Base-by-base conservation (phyloP, 1,140 invertebrate genomes). In the Brachystomella parvula region DNA sequence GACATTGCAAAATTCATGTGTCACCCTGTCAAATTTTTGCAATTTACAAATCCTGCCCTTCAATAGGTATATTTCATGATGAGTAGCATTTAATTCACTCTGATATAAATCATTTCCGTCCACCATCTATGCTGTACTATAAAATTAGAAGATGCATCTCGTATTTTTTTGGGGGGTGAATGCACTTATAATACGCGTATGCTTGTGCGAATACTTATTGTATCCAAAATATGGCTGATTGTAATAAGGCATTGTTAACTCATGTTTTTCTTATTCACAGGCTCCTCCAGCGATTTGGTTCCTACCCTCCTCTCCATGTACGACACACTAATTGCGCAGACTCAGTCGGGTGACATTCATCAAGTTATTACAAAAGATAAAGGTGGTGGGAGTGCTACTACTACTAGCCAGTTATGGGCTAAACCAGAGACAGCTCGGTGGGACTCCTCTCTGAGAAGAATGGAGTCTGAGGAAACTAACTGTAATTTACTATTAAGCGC, bases 251-350 rank as follows among this genome's bases (percentile, higher is more conserved):
- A 53, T 17, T 12, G 49, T 39, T 12, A 24, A 53, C 49, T 53
- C 35, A 35, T 62, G 49, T 72, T 67, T 72, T 60, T 74, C 73
- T 78, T 75, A 81, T 78, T 81, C 74, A 75, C 80, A 78, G 83
- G 81, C 67, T 83, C 83, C 62, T 83, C 85, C 17, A 75, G 78
- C 65, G 85, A 87, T 73, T 78, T 87, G 76, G 82, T 85, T 63
- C 83, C 85, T 26, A 83, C 84, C 59, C 74, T 87, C 47, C 76
- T 87, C 74, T 81, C 81, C 47, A 85, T 87, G 79, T 87, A 86
- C 78, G 86, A 87, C 78, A 81, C 82, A 72, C 76, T 85, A 56
- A 81, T 83, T 44, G 81, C 82, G 47, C 68, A 76, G 53, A 32
- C 77, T 77, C 66, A 53, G 29, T 39, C 63, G 24, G 67, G 65